Evolutionary conservation across 1,140 invertebrate species (phyloP), one percentile per base, ranked within the genome.

Genomic region (Ptiloglossa arizonensis): DNA sequence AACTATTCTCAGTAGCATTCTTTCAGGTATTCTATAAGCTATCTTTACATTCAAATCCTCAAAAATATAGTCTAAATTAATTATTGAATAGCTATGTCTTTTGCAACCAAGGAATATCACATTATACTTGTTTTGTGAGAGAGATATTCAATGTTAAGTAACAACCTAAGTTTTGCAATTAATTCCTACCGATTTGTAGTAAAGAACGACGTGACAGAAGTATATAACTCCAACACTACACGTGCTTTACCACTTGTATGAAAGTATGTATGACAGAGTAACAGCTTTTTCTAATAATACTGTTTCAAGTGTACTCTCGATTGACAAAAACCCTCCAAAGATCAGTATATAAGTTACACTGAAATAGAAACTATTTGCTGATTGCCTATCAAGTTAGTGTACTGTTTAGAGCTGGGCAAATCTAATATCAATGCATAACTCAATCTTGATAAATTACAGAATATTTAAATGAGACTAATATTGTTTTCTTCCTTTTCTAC

Each of bases 261-360:
- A 48, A 79, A 50, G 11, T 57, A 32, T 48, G 8, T 5, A 15
- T 1, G 22, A 0, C 8, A 50, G 54, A 77, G 59, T 46, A 44
- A 60, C 24, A 17, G 15, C 5, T 24, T 77, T 69, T n/a, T 44
- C 41, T 59, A 68, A 46, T 77, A 77, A 77, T 77, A 77, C 75
- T 77, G 75, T 46, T 63, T 19, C n/a, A 52, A 71, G 46, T 41
- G 27, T 63, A 35, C 35, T n/a, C 38, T 29, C 19, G 29, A 50
- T 19, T 41, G 27, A 59, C 13, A 24, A 69, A 70, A 22, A 22
- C 32, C 9, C 1, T 35, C 13, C 4, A 2, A 73, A 29, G 29
- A 41, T 22, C n/a, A 5, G 62, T 22, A 32, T 59, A 70, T 24
- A 70, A 57, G 13, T 57, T 24, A 32, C 9, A 9, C 22, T 22